Percentiles rank a stretch among this genome's conserved stretches.
Evolutionary conservation across 2,797 vertebrate species (phyloP).

Genomic region (Centropyge bicolor): DNA sequence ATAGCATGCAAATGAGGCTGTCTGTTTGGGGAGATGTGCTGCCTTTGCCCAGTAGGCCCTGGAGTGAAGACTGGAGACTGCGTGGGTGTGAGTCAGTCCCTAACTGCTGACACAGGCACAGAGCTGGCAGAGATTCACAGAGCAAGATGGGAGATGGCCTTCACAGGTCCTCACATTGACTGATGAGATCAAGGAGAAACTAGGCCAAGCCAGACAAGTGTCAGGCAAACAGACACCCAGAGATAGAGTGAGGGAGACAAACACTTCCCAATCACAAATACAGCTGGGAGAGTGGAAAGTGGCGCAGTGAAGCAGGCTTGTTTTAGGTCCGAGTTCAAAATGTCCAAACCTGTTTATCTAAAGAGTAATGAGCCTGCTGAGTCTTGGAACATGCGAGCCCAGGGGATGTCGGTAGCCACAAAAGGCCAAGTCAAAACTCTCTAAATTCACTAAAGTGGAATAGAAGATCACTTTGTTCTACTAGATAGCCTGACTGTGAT

Average conservation of each 20-base stretch:
- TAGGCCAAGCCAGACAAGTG: conserved; percentile 82
- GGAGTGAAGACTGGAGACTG: conserved; percentile 63
- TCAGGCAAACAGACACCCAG: conserved; percentile 75
- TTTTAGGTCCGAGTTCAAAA: conserved; percentile 77
- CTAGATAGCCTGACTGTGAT: conserved; percentile 61
- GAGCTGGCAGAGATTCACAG: conserved; percentile 73
- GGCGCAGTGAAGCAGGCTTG: conserved; percentile 54
- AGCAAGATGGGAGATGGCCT: conserved; percentile 75
- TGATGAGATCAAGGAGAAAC: conserved; percentile 84
- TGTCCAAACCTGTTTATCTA: conserved; percentile 81
- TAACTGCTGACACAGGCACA: conserved; percentile 82
- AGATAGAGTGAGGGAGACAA: conserved; percentile 72
- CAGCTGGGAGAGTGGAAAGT: conserved; percentile 57
- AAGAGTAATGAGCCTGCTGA: conserved; percentile 76
- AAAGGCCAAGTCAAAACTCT: conserved; percentile 56
- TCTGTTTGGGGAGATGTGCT: conserved; percentile 74
- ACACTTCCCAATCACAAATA: conserved; percentile 70
- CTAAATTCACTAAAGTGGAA: conserved; percentile 66
- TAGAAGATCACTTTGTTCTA: conserved; percentile 70
- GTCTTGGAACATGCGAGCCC: conserved; percentile 51
- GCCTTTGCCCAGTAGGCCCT: conserved; percentile 71
- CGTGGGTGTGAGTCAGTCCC: conserved; percentile 75
- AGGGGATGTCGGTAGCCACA: conserved; percentile 55
- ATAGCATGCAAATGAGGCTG: conserved; percentile 83
- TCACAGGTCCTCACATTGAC: conserved; percentile 81